phyloP scores from a whole-genome alignment of 2,113 vertebrate species.

The Chloroceryle aenea region DNA sequence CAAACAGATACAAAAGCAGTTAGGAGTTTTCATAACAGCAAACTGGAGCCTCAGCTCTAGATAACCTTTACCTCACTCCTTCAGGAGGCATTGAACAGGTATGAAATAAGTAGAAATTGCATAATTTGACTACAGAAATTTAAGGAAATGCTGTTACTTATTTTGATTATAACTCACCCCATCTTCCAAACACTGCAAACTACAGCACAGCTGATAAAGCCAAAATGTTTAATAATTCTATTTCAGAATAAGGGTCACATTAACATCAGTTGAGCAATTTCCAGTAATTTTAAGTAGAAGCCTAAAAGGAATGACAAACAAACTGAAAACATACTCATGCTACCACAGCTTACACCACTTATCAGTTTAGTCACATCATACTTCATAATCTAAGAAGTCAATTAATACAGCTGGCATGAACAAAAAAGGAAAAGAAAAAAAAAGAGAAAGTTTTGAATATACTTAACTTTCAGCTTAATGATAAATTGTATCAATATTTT shows the following conservation, averaged over 20 bases:
- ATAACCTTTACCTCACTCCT: not conserved
- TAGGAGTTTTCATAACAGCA: not conserved
- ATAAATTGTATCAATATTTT: constrained; percentile 50
- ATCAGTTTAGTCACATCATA: constrained; percentile 1
- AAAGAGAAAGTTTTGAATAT: not conserved
- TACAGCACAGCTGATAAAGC: not conserved
- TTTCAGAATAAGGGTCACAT: constrained; percentile 33
- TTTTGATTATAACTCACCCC: not conserved
- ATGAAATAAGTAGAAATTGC: constrained; percentile 23
- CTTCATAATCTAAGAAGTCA: constrained; percentile 49
- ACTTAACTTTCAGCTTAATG: constrained; percentile 6
- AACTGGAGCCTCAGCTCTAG: not conserved
- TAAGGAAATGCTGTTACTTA: not conserved
- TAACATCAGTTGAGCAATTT: constrained; percentile 44
- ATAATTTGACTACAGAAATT: not conserved
- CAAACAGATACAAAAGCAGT: not conserved
- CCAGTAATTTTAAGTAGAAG: constrained; percentile 7
- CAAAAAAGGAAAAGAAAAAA: not conserved
- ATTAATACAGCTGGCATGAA: constrained; percentile 24
- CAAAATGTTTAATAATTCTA: constrained; percentile 30
- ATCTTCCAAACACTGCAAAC: not conserved
- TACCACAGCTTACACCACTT: not conserved
- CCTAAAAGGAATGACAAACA: constrained; percentile 1
- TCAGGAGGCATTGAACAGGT: not conserved
- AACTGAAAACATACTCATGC: constrained; percentile 3